phyloP scores from a whole-genome alignment of 2,113 vertebrate genomes.

The Neomonachus schauinslandi region DNA sequence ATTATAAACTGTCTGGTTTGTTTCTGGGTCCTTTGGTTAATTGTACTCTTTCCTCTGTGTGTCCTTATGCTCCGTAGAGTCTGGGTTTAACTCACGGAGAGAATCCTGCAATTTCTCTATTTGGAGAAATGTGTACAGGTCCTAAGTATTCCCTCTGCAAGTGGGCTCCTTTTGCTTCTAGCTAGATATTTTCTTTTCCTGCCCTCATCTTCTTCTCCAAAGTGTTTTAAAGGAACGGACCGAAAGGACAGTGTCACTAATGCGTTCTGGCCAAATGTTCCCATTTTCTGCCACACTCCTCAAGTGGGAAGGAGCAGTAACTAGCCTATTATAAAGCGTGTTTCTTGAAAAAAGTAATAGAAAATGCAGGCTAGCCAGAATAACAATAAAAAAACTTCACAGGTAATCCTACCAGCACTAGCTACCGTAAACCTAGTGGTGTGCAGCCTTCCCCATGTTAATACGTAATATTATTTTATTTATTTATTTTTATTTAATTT shows the following conservation, averaged over 20 bases:
- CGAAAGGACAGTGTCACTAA: neutral
- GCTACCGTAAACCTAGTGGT: neutral
- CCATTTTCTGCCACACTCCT: neutral
- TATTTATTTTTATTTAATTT: too few relatives aligned
- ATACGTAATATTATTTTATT: too few relatives aligned
- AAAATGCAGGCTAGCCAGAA: neutral
- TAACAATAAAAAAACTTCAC: neutral
- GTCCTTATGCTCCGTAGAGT: neutral
- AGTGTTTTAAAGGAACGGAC: neutral
- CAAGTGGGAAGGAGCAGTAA: neutral
- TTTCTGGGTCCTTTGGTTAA: neutral
- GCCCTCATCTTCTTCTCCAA: neutral
- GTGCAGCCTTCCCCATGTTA: neutral
- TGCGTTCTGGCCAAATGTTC: neutral
- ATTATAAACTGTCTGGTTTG: neutral
- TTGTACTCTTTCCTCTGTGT: too few relatives aligned
- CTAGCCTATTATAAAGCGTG: neutral
- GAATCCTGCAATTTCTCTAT: fast-evolving
- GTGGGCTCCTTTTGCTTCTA: neutral
- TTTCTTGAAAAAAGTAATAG: neutral
- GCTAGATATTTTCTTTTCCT: neutral
- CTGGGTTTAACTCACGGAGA: neutral
- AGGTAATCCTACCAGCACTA: neutral
- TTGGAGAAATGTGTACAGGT: fast-evolving
- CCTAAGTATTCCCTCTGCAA: fast-evolving